phyloP scores from a whole-genome alignment of 2,113 vertebrate genomes.

The Telmatochromis bifrenatus region DNA sequence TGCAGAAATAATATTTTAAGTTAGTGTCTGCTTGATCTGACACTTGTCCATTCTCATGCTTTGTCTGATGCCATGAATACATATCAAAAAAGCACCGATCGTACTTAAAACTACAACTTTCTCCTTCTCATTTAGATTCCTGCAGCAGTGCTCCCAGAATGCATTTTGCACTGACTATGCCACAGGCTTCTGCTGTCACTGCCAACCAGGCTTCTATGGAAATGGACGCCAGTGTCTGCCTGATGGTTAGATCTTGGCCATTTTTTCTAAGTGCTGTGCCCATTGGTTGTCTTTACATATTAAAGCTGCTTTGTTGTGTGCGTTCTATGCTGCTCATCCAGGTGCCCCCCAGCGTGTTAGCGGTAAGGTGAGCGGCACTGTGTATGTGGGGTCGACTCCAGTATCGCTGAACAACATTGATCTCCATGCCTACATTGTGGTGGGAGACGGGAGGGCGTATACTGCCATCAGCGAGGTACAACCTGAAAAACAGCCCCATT shows the following conservation, averaged over 20 bases:
- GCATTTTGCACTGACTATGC: conserved; percentile 84
- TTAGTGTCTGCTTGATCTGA: not conserved
- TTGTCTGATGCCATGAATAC: not conserved
- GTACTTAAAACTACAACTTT: not conserved
- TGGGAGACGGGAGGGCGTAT: conserved; percentile 88
- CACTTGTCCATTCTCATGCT: not conserved
- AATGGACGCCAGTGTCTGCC: conserved; percentile 87
- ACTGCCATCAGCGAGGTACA: conserved; percentile 82
- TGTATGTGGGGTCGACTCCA: conserved; percentile 73
- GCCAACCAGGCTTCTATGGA: conserved; percentile 80
- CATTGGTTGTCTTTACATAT: not conserved
- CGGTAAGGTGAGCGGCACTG: conserved; percentile 85
- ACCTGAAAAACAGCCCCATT: not conserved
- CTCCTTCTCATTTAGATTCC: conserved; percentile 47
- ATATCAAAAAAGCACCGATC: not conserved
- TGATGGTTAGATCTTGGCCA: conserved; percentile 68
- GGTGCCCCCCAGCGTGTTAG: conserved; percentile 90
- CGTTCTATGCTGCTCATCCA: conserved; percentile 11
- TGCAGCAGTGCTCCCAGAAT: conserved; percentile 79
- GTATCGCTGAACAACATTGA: conserved; percentile 75
- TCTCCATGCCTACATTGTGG: conserved; percentile 89
- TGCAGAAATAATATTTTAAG: not conserved
- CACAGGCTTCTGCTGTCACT: conserved; percentile 88
- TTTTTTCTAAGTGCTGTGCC: not conserved
- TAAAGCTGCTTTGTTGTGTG: not conserved